Conservation (phyloP, 2,888 invertebrate genomes). For the Coelinius sp. region DNA sequence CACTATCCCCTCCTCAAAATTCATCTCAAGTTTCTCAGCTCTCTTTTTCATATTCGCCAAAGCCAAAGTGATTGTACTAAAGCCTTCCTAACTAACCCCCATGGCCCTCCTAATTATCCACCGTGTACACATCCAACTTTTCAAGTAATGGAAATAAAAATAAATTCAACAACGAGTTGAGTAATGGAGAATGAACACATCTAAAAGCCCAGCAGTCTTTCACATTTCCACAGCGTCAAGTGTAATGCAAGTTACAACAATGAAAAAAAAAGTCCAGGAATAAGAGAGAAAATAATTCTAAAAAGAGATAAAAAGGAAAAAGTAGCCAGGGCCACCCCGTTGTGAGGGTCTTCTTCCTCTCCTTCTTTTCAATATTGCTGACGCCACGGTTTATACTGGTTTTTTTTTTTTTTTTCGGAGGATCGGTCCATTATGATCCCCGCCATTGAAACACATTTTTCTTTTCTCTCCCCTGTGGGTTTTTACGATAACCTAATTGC, state of each 20-base stretch:
- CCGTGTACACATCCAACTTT: neutral
- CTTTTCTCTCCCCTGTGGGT: conserved; percentile 3
- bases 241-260: neutral
- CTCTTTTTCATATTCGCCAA: conserved; percentile 17
- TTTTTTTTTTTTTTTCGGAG: neutral
- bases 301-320: conserved; percentile 5
- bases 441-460: conserved; percentile 3
- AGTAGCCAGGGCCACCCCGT: conserved; percentile 8
- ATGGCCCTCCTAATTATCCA: neutral
- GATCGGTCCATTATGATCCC: neutral
- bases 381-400: conserved; percentile 1
- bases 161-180: neutral
- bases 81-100: neutral
- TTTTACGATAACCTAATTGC: conserved; percentile 22
- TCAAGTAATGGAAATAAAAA: neutral
- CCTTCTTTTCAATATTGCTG: conserved; percentile 1
- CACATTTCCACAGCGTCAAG: neutral
- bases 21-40: conserved; percentile 30
- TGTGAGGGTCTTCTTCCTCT: neutral
- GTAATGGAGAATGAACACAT: neutral
- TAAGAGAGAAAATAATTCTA: neutral
- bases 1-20: conserved; percentile 15
- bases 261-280: neutral
- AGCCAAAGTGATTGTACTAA: neutral
- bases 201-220: neutral